Base-by-base conservation (phyloP, 2,797 vertebrate species). In the Coracias cyanogaster region DNA sequence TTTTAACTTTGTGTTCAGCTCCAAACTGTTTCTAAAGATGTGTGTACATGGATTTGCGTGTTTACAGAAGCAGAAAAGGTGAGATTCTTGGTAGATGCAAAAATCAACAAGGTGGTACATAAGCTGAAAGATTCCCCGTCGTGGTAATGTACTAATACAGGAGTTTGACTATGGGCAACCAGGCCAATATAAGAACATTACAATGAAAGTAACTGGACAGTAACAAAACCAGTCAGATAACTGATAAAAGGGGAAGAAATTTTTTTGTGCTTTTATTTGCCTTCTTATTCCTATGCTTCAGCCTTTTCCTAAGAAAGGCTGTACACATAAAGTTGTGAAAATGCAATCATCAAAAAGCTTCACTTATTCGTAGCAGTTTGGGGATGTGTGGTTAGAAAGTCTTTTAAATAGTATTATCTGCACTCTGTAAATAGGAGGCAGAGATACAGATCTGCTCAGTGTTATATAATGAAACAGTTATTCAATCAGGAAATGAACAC, bases 111-210 rank as follows among this genome's bases (percentile, higher is more conserved):
- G 21, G 20, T 1, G 14, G 26, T 54, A 17, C 0, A 2, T 22
- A 65, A 61, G 25, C 31, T 67, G 65, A 61, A 77, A 65, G 21
- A 52, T 5, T 60, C 4, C 24, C 6, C 3, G 10, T 18, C 26
- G 4, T n/a, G 43, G 10, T 21, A 46, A 74, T 0, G 0, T 37
- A 37, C 37, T 37, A 37, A 37, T 37, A 43, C 55, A 13, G 54
- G 52, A 67, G 5, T 43, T 43, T 77, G 25, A 52, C 43, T 52
- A 3, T 17, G 22, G 10, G 13, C 28, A 69, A 77, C 7, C 10
- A 52, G 43, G 8, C 12, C 18, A 39, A 35, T 35, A 24, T 6
- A 37, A 62, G 25, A 45, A 4, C 52, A 82, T 20, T 25, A 22
- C 12, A 35, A 20, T 2, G 5, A 43, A 12, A 76, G 6, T 7